Conservation (phyloP, 2,888 invertebrate genomes). For the Cerceris ruficornis region DNA sequence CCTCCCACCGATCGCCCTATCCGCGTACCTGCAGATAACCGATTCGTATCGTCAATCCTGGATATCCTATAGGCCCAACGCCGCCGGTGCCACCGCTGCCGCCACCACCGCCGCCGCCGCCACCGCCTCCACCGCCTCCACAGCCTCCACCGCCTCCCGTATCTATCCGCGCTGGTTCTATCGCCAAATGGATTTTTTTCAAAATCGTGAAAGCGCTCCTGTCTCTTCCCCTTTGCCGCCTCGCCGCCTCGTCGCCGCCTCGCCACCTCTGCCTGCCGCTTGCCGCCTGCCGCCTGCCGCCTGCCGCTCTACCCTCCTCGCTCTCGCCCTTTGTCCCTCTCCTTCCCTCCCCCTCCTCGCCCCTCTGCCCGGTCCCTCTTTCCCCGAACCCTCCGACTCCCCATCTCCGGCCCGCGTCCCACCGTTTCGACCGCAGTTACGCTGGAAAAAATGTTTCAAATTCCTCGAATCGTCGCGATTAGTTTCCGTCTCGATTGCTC, state of each 20-base stretch:
- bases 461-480: constrained; percentile 67
- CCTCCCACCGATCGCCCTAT: constrained; percentile 19
- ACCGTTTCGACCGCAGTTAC: constrained; percentile 53
- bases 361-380: constrained; percentile 8
- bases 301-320: background rate
- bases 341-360: background rate
- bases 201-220: constrained; percentile 64
- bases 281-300: constrained; percentile 1
- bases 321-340: background rate
- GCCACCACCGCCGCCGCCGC: constrained; percentile 29
- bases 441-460: constrained; percentile 65
- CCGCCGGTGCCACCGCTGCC: constrained; percentile 17
- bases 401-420: constrained; percentile 3
- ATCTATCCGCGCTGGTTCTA: constrained; percentile 70
- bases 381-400: constrained; percentile 7
- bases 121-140: background rate
- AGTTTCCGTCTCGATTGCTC: constrained; percentile 69
- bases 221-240: constrained; percentile 21
- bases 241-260: background rate
- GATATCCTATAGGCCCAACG: constrained; percentile 57
- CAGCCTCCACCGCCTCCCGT: constrained; percentile 31
- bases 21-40: constrained; percentile 69
- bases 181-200: constrained; percentile 70
- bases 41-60: constrained; percentile 72
- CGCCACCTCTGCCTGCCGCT: constrained; percentile 12